Evolutionary conservation across 2,797 vertebrate species (phyloP).

Genomic region (Cryptoprocta ferox): DNA sequence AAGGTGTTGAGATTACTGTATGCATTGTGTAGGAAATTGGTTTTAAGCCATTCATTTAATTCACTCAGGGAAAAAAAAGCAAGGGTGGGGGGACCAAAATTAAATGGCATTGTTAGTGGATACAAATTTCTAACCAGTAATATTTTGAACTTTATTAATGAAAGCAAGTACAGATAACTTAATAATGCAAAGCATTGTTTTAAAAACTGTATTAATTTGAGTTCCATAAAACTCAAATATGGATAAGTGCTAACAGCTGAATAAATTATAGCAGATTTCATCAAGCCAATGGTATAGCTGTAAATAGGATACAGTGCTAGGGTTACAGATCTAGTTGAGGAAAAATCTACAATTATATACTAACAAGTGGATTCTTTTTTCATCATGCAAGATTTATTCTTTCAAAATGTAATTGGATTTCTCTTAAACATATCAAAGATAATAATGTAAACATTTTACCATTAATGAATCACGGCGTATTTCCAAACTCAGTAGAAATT

Average conservation of each 20-base stretch:
- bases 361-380: slow-evolving; percentile 46
- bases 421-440: slow-evolving; percentile 21
- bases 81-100: neutral
- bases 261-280: slow-evolving; percentile 4
- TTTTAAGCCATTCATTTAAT: slow-evolving; percentile 72
- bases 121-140: slow-evolving; percentile 51
- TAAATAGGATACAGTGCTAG: neutral
- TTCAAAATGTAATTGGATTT: slow-evolving; percentile 55
- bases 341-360: slow-evolving; percentile 14
- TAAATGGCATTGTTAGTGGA: slow-evolving; percentile 63
- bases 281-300: neutral
- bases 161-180: neutral
- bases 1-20: slow-evolving; percentile 71
- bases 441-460: slow-evolving; percentile 51
- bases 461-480: slow-evolving; percentile 31
- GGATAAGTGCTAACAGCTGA: slow-evolving; percentile 11
- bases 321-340: neutral
- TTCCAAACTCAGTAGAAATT: slow-evolving; percentile 32
- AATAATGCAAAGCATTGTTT: slow-evolving; percentile 42
- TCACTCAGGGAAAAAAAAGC: slow-evolving; percentile 51
- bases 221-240: slow-evolving; percentile 39
- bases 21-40: slow-evolving; percentile 70
- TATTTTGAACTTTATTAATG: slow-evolving; percentile 22
- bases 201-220: slow-evolving; percentile 32
- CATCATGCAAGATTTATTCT: slow-evolving; percentile 67